phyloP scores from a whole-genome alignment of 2,113 vertebrate genomes.

The Reinhardtius hippoglossoides region DNA sequence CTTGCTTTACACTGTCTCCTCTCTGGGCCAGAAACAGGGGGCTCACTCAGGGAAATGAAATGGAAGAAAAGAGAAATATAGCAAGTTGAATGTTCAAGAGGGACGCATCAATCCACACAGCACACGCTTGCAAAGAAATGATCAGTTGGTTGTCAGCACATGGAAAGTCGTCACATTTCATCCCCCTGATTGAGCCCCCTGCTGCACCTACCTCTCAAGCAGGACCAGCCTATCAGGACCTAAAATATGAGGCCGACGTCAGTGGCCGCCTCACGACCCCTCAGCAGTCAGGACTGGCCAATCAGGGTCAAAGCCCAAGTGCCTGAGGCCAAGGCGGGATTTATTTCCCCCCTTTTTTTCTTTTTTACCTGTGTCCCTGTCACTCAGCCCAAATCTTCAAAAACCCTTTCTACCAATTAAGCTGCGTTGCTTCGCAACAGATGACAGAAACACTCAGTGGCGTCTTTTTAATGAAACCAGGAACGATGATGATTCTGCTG shows the following conservation, averaged over 20 bases:
- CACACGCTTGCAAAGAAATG: conserved; percentile 27
- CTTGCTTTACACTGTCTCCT: conserved; percentile 73
- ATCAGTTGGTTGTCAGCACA: conserved; percentile 39
- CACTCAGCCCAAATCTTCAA: conserved; percentile 45
- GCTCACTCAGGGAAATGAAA: conserved; percentile 61
- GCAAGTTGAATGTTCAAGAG: conserved; percentile 39
- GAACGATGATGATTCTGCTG: conserved; percentile 66
- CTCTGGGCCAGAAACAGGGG: conserved; percentile 68
- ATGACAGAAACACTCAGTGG: conserved; percentile 41
- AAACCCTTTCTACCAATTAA: conserved; percentile 61
- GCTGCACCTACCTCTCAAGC: conserved; percentile 78
- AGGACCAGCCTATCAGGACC: conserved; percentile 77
- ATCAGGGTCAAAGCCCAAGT: conserved; percentile 77
- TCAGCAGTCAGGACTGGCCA: conserved; percentile 68
- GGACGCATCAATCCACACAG: conserved; percentile 19
- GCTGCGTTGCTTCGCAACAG: conserved; percentile 62
- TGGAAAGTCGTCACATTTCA: conserved; percentile 45
- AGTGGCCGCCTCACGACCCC: conserved; percentile 45
- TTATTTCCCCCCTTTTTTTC: conserved; percentile 3
- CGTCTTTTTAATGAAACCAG: conserved; percentile 57
- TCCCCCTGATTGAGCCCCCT: conserved; percentile 67
- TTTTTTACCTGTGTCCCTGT: conserved; percentile 52
- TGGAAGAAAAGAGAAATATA: background rate
- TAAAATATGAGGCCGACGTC: conserved; percentile 51
- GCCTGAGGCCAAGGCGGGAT: conserved; percentile 72